Evolutionary conservation across 23 tunicate species (phyloP), one percentile per base, ranked within the genome.

Genomic region (Botrylloides violaceus): DNA sequence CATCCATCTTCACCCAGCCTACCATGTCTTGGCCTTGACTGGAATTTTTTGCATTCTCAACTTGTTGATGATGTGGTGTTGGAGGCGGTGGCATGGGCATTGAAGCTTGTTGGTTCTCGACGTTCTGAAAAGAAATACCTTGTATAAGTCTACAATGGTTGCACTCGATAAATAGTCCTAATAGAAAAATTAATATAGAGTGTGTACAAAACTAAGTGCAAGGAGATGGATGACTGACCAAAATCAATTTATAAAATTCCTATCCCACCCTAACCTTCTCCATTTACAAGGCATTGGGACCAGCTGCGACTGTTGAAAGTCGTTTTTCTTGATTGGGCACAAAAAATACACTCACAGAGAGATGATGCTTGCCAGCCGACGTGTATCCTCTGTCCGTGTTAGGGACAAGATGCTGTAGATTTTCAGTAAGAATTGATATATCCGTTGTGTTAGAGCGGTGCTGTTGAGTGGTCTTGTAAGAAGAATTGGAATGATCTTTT

Each of bases 1-100:
- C 96, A 77, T 88, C 96, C 61, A 81, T 58, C 77, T 88, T 88
- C 1, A 77, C 84, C 96, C 96, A 88, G 2, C 82, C 36, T 30
- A 36, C 36, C 77, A 86, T 60, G 65, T 60, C 65, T 43, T 43
- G 53, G n/a, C 4, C 70, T 63, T 27, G 61, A 55, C 80, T 86
- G 39, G 82, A 71, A 24, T 66, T 80, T 2, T 75, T 23, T 47
- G 60, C 58, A 38, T 31, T 68, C 32, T 37, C 43, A 15, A 32
- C 57, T 2, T 61, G 31, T 18, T 59, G 64, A 36, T 75, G 64
- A 15, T 75, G 71, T 20, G 33, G 70, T 30, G 32, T 19, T 0
- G 29, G 49, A 0, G 49, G 64, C n/a, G n/a, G n/a, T 19, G 79
- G 24, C 15, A 61, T 75, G 22, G 70, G 68, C 22, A 68, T 38